Evolutionary conservation across 2,888 invertebrate species (phyloP).

Genomic region (Ligdia adustata): DNA sequence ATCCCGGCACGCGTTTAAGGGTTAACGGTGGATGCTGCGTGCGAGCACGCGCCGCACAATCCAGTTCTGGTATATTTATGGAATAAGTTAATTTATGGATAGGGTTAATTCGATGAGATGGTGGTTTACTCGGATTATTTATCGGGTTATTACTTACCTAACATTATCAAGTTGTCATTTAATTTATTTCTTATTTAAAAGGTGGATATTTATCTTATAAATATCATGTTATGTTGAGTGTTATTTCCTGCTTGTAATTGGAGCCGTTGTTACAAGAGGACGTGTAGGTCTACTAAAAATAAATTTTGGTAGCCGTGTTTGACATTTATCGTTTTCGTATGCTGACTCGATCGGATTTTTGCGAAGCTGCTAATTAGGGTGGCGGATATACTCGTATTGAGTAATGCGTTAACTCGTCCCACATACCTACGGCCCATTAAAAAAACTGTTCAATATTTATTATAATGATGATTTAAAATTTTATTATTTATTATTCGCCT

Average conservation of each 20-base stretch:
- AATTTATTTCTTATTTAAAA: no score
- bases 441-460: no score
- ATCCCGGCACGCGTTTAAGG: slow-evolving; percentile 76
- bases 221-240: no score
- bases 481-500: no score
- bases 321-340: slow-evolving; percentile 33
- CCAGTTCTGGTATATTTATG: slow-evolving; percentile 38
- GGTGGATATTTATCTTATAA: no score
- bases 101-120: slow-evolving; percentile 37
- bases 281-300: slow-evolving; percentile 20
- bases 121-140: background rate
- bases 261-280: background rate
- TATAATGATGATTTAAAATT: no score
- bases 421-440: no score
- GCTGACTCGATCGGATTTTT: slow-evolving; percentile 8
- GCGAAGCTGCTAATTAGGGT: slow-evolving; percentile 24
- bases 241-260: background rate
- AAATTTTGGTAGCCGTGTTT: slow-evolving; percentile 6
- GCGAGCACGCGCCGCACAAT: slow-evolving; percentile 55
- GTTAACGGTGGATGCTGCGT: slow-evolving; percentile 74
- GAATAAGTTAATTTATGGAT: slow-evolving; percentile 32
- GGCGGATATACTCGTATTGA: no score
- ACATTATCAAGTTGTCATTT: background rate
- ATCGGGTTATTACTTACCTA: background rate
- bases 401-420: no score